Conservation (phyloP, 2,888 invertebrate species). For the Lepidocyrtinus sp. region DNA sequence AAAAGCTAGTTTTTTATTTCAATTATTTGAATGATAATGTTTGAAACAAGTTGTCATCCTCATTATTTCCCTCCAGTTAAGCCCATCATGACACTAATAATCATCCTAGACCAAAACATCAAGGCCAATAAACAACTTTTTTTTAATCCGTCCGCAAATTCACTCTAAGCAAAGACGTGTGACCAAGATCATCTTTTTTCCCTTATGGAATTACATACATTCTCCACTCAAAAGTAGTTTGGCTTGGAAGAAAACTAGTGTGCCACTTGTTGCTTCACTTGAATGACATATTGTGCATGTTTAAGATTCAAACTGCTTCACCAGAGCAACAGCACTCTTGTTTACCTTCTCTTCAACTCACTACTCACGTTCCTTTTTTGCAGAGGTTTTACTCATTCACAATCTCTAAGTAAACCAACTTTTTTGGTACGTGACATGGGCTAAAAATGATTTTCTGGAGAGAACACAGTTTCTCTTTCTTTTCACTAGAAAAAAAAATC, state of each 20-base stretch:
- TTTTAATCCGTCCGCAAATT: neutral
- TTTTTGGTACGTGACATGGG: neutral
- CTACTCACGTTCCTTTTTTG: constrained; percentile 3
- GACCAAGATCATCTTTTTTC: neutral
- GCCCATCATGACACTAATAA: constrained; percentile 9
- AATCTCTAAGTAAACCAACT: neutral
- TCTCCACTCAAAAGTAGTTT: neutral
- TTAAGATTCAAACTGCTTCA: neutral
- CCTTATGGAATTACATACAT: neutral
- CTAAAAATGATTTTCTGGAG: constrained; percentile 12
- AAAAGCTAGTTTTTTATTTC: constrained; percentile 5
- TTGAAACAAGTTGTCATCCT: constrained; percentile 11
- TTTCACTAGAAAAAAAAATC: neutral
- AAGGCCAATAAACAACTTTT: neutral
- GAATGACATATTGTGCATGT: constrained; percentile 17
- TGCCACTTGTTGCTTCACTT: constrained; percentile 8
- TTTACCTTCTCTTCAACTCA: constrained; percentile 17
- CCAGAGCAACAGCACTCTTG: neutral
- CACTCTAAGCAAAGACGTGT: neutral
- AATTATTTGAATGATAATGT: constrained; percentile 9
- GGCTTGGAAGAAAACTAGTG: neutral
- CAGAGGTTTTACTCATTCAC: neutral
- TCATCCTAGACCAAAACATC: neutral
- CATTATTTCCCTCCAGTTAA: neutral
- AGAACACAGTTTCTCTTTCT: no score